Evolutionary conservation across 2,888 invertebrate genomes (phyloP).

Genomic region (Zhengitettix transpicula): DNA sequence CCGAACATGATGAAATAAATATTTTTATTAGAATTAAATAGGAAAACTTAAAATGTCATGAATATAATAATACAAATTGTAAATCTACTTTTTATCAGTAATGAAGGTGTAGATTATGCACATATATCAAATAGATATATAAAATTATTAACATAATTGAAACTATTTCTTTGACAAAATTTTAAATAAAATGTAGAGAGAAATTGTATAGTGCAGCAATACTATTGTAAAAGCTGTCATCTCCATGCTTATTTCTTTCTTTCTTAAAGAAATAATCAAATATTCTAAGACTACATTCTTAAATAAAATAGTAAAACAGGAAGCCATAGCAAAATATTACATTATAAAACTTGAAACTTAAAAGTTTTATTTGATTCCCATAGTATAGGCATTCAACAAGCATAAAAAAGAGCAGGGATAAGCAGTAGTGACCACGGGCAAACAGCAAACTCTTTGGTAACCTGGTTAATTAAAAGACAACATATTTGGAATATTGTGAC

Average conservation of each 20-base stretch:
- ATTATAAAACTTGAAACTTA: too few species aligned
- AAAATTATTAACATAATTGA: neutral
- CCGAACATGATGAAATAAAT: too few species aligned
- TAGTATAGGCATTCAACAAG: neutral
- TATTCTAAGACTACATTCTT: neutral
- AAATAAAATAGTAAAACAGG: too few species aligned
- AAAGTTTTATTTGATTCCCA: too few species aligned
- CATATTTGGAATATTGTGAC: neutral
- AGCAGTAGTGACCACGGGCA: conserved; percentile 16
- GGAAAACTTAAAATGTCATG: too few species aligned
- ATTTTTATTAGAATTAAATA: too few species aligned
- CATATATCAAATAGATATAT: neutral
- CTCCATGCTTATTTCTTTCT: neutral
- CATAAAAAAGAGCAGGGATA: conserved; percentile 1
- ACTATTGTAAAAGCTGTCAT: neutral
- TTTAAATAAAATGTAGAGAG: neutral
- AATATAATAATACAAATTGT: too few species aligned
- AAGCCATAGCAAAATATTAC: too few species aligned
- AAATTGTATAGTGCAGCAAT: neutral
- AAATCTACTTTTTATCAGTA: too few species aligned
- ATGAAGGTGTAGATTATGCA: too few species aligned
- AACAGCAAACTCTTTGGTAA: conserved; percentile 9
- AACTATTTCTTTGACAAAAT: neutral
- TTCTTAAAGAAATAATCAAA: neutral
- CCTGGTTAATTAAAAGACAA: neutral